Base-by-base conservation (phyloP, 2,797 vertebrate species). In the Craterocephalus amniculus region DNA sequence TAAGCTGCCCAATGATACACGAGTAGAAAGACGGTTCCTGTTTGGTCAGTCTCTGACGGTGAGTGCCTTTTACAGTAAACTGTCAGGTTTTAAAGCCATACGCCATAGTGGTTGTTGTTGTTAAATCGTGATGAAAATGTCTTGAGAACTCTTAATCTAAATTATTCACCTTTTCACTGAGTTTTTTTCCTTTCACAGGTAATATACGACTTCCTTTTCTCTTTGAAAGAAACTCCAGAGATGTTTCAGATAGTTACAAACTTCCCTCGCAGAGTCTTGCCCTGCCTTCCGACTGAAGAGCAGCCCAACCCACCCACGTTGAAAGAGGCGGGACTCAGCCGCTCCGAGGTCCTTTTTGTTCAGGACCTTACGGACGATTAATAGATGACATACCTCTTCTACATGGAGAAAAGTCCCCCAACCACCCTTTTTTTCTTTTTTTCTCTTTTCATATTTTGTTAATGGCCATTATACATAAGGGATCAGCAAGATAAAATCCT, bases 291-390 rank as follows among this genome's bases (percentile, higher is more conserved):
- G 0, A 97, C 95, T 62, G 96, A 96, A 90, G 96, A 97, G 88
- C 94, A 93, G 92, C 96, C 97, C 81, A 97, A 96, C 85, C 97
- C 97, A 1, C 98, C 97, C 4, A 98, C 97, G 2, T 95, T 99
- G 90, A 96, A 97, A 88, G 97, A 99, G 91, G 96, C 97, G 0
- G 98, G 98, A 94, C 95, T 99, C 81, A 97, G 97, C 93, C 98
- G 97, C 91, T 97, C 97, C 74, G 97, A 99, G 95, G 96, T 99
- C 89, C 96, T 99, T 79, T 99, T 99, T 95, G 98, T 99, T 93
- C 98, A 99, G 95, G 98, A 99, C 93, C 96, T 99, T 76, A 97
- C 98, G 90, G 98, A 99, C 83, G 98, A 99, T 95, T 99, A 96
- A 99, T 91, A 91, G 87, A 90, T 83, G 84, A 86, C 90, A 82